Base-by-base conservation (phyloP, 2,113 vertebrate genomes). In the Coptodon bakossiorum region DNA sequence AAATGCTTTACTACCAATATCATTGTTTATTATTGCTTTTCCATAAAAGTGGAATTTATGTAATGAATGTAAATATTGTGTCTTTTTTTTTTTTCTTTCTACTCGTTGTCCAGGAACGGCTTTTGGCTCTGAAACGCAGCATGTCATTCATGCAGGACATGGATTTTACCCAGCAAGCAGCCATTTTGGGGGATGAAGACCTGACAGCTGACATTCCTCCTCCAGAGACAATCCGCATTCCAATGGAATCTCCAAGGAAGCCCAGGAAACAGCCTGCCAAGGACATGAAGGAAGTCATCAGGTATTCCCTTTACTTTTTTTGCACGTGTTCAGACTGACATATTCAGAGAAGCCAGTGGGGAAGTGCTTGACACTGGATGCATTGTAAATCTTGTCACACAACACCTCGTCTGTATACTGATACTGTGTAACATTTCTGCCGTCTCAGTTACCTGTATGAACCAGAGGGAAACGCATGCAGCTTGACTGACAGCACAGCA, bases 141-240 rank as follows among this genome's bases (percentile, higher is more conserved):
- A 97, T 99, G 98, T 98, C 98, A 96, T 99, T 99, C 96, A 99
- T 99, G 99, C 99, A 99, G 96, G 98, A 98, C 96, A 98, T 99
- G 98, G 99, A 99, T 97, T 98, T 98, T 92, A 98, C 97, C 96
- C 98, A 99, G 97, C 98, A 99, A 97, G 98, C 98, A 91, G 98
- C 98, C 94, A 98, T 99, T 95, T 92, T 99, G 96, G 98, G 98
- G 17, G 97, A 97, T 59, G 98, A 98, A 93, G 98, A 99, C 80
- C 95, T 97, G 43, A 91, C 96, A 80, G 94, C 97, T 54, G 98
- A 99, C 94, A 93, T 98, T 45, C 97, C 98, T 86, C 95, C 96
- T 54, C 97, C 98, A 27, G 99, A 99, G 92, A 97, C 97, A 40
- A 95, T 96, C 87, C 97, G 97, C 45, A 96, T 97, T 76, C 97